phyloP scores from a whole-genome alignment of 1,140 invertebrate genomes.

The Elymnias hypermnestra region DNA sequence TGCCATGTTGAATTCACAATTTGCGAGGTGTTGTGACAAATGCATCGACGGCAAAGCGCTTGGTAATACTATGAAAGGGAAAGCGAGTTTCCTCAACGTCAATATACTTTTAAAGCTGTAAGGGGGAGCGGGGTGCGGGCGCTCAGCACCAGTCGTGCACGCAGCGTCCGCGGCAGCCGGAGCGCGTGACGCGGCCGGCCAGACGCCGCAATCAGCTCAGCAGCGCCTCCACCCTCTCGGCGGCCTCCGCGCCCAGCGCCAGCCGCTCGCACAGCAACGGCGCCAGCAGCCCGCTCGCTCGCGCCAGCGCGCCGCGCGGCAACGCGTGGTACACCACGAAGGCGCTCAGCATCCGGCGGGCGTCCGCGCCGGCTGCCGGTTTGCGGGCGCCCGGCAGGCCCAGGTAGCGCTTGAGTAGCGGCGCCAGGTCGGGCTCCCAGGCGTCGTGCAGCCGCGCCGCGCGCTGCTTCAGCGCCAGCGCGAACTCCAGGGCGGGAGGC shows the following conservation, averaged over 20 bases:
- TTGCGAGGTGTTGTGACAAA: too few species aligned
- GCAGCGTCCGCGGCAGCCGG: constrained; percentile 33
- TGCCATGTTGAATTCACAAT: too few species aligned
- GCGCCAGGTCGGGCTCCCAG: too few species aligned
- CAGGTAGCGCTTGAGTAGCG: too few species aligned
- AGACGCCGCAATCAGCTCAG: constrained; percentile 49
- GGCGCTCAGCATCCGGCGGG: constrained; percentile 64
- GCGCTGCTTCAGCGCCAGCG: too few species aligned
- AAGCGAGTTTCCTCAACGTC: too few species aligned
- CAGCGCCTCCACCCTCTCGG: constrained; percentile 47
- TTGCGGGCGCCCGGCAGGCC: too few species aligned
- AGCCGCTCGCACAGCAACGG: constrained; percentile 45
- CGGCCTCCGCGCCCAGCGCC: constrained; percentile 41
- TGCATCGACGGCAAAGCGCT: too few species aligned
- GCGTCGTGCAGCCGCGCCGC: too few species aligned
- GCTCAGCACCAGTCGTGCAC: constrained; percentile 39
- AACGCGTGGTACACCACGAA: constrained; percentile 80
- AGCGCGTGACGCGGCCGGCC: constrained; percentile 33
- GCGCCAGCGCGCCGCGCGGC: constrained; percentile 58
- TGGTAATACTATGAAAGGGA: too few species aligned
- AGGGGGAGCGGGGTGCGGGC: neutral
- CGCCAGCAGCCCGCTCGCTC: constrained; percentile 50
- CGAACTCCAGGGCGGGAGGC: too few species aligned
- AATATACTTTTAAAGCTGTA: too few species aligned
- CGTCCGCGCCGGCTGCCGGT: constrained; percentile 7